Percentiles rank a stretch among this genome's conserved stretches.
Evolutionary conservation across 2,797 vertebrate species (phyloP).

Genomic region (Siniperca obscura): DNA sequence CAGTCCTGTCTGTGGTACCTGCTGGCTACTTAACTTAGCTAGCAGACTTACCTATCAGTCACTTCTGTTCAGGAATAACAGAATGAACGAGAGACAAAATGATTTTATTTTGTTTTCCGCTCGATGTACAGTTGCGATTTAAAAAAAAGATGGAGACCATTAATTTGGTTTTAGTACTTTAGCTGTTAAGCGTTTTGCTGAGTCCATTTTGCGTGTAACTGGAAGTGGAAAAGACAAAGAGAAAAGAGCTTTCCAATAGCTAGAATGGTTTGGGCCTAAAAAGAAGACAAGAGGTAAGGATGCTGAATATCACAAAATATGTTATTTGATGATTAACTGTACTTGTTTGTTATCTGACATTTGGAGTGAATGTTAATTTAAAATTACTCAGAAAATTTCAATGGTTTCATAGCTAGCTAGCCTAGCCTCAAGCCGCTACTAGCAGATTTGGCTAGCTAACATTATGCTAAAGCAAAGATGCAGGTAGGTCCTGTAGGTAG

Average conservation of each 20-base stretch:
- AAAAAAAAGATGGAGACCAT: constrained; percentile 54
- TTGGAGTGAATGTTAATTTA: constrained; percentile 52
- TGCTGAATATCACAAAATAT: not conserved
- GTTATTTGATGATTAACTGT: not conserved
- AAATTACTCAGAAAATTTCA: constrained; percentile 47
- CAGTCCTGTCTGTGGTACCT: constrained; percentile 80
- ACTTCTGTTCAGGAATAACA: constrained; percentile 72
- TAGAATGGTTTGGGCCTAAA: constrained; percentile 90
- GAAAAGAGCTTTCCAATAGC: constrained; percentile 87
- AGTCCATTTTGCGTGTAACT: constrained; percentile 83
- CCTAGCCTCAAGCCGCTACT: constrained; percentile 62
- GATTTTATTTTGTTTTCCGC: constrained; percentile 56
- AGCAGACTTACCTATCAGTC: constrained; percentile 77
- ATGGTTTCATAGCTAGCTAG: constrained; percentile 65
- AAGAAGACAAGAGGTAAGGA: constrained; percentile 88
- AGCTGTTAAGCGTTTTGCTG: constrained; percentile 73
- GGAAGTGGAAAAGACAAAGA: constrained; percentile 89
- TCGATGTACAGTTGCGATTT: constrained; percentile 59
- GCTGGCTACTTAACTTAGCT: constrained; percentile 82
- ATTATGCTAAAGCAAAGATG: constrained; percentile 59
- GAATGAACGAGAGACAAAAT: constrained; percentile 75
- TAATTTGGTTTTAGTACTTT: constrained; percentile 66
- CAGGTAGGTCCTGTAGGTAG: constrained; percentile 64
- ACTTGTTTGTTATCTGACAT: constrained; percentile 8
- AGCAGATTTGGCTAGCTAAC: constrained; percentile 58